A percentile compares a stretch with the other conserved stretches of the same genome.
Conservation (phyloP, 2,888 invertebrate genomes). For the Linnaemya tessellans region DNA sequence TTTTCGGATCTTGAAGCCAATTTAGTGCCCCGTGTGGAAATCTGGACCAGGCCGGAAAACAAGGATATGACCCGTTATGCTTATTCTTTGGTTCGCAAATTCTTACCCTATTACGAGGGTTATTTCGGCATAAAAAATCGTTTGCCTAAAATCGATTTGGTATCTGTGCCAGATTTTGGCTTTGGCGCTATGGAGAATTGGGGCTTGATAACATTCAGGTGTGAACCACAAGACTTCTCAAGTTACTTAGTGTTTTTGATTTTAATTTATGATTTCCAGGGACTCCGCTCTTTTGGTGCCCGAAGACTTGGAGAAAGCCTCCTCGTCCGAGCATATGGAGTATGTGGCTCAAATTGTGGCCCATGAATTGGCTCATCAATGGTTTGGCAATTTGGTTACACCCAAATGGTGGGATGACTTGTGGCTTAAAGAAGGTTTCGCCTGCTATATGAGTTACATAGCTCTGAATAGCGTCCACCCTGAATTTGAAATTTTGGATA, state of each 20-base stretch:
- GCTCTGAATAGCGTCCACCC: constrained; percentile 84
- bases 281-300: constrained; percentile 86
- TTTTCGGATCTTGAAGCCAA: constrained; percentile 77
- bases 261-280: constrained; percentile 79
- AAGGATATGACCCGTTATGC: constrained; percentile 84
- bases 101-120: constrained; percentile 86
- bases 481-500: constrained; percentile 85
- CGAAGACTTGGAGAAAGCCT: constrained; percentile 81
- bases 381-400: constrained; percentile 91
- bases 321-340: constrained; percentile 86
- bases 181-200: constrained; percentile 90
- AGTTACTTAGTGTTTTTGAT: neutral
- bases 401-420: constrained; percentile 90
- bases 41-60: constrained; percentile 81
- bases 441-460: constrained; percentile 84
- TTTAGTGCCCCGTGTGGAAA: constrained; percentile 80
- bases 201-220: constrained; percentile 86
- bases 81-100: constrained; percentile 85
- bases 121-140: constrained; percentile 87
- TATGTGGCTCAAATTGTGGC: constrained; percentile 87
- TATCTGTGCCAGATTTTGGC: constrained; percentile 89
- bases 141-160: constrained; percentile 88
- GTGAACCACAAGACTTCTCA: constrained; percentile 40
- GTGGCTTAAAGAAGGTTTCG: constrained; percentile 87
- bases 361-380: constrained; percentile 92